Evolutionary conservation across 2,888 invertebrate species (phyloP).

Genomic region (Mantis religiosa): DNA sequence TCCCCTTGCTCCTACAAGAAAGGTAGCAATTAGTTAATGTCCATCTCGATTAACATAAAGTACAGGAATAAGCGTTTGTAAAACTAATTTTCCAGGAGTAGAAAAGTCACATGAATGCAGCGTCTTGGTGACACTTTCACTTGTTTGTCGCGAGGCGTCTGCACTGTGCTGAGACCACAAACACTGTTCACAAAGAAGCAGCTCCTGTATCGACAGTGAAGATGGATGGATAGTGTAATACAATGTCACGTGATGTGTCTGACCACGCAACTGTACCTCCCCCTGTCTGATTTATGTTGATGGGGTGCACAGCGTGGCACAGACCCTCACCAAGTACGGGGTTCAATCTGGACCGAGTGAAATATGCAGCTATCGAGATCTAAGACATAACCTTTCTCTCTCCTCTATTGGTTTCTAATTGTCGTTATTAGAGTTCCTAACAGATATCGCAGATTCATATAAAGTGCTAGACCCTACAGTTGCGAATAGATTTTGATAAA

Average conservation of each 20-base stretch:
- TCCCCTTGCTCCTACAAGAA: too few relatives aligned
- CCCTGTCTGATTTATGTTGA: not conserved
- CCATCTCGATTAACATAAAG: too few relatives aligned
- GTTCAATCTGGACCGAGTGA: not conserved
- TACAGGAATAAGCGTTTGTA: too few relatives aligned
- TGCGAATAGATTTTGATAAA: too few relatives aligned
- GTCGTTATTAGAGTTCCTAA: too few relatives aligned
- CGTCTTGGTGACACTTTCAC: too few relatives aligned
- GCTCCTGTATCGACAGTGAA: not conserved
- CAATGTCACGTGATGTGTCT: not conserved
- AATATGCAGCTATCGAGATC: not conserved
- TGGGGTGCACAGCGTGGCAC: not conserved
- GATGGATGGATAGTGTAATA: not conserved
- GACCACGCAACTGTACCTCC: not conserved
- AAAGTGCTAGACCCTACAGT: too few relatives aligned
- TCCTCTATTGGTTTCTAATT: too few relatives aligned
- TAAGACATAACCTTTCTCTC: not conserved
- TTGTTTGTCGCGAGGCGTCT: not conserved
- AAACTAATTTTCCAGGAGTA: too few relatives aligned
- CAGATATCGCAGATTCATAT: too few relatives aligned
- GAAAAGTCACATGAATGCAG: too few relatives aligned
- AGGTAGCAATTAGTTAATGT: too few relatives aligned
- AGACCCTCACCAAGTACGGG: not conserved
- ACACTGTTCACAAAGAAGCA: not conserved
- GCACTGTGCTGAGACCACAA: not conserved